Percentiles rank a stretch among this genome's conserved stretches.
Evolutionary conservation across 2,797 vertebrate genomes (phyloP).

Genomic region (Setipinna tenuifilis): DNA sequence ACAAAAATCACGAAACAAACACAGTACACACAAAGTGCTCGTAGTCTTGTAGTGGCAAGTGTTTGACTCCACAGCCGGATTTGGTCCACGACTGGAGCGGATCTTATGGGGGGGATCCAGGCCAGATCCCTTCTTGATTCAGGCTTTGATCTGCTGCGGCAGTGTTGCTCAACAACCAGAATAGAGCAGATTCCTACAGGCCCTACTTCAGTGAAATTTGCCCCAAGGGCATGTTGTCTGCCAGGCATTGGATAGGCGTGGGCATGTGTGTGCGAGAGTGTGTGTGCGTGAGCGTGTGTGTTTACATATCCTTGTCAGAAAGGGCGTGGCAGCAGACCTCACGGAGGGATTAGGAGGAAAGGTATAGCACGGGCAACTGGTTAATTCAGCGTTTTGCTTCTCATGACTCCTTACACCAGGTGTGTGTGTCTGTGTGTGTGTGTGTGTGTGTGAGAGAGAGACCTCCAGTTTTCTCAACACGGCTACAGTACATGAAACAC

Average conservation of each 20-base stretch:
- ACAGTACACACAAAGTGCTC: no score
- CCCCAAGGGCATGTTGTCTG: background rate
- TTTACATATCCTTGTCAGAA: conserved; percentile 27
- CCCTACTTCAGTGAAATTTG: background rate
- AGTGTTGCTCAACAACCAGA: background rate
- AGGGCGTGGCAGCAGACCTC: conserved; percentile 32
- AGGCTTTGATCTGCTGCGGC: background rate
- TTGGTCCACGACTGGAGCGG: no score
- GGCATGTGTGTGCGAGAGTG: background rate
- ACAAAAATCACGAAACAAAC: no score
- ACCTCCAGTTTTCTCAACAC: no score
- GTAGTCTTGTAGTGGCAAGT: no score
- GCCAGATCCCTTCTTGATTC: background rate
- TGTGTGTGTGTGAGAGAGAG: no score
- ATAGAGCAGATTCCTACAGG: conserved; percentile 1
- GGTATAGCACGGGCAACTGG: background rate
- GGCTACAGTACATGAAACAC: no score
- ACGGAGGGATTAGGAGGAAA: conserved; percentile 25
- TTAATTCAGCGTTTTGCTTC: background rate
- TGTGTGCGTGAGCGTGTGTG: conserved; percentile 38
- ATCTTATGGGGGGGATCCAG: background rate
- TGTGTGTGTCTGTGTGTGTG: conserved; percentile 10
- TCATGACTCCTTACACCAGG: background rate
- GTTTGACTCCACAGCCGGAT: no score
- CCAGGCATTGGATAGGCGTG: background rate